Conservation (phyloP, 1,140 invertebrate species). For the Pogonognathellus flavescens region DNA sequence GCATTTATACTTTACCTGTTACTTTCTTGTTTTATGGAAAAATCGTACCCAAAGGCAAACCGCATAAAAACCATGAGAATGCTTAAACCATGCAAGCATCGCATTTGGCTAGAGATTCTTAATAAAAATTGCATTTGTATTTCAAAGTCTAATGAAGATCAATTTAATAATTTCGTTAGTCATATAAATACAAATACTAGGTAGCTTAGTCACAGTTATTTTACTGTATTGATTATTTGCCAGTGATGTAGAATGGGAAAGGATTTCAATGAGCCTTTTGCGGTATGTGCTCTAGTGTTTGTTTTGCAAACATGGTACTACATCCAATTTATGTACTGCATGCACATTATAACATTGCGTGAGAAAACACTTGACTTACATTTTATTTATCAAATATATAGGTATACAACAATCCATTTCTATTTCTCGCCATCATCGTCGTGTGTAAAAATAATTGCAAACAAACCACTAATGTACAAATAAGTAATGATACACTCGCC, state of each 20-base stretch:
- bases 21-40: too few species aligned
- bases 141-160: not conserved
- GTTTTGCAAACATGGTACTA: not conserved
- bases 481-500: too few species aligned
- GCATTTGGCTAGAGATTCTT: too few species aligned
- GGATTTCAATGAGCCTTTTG: not conserved
- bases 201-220: not conserved
- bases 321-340: not conserved
- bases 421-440: too few species aligned
- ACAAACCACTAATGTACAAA: too few species aligned
- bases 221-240: not conserved
- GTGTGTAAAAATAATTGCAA: too few species aligned
- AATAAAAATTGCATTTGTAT: not conserved
- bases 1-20: too few species aligned
- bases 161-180: not conserved
- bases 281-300: too few species aligned
- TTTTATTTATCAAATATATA: not conserved
- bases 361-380: slow-evolving; percentile 37
- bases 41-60: not conserved
- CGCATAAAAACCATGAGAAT: slow-evolving; percentile 2
- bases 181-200: not conserved
- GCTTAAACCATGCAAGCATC: too few species aligned
- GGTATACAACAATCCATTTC: too few species aligned
- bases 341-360: too few species aligned
- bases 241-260: not conserved